Base-by-base conservation (phyloP, 2,888 invertebrate species). In the Agrotis ipsilon region DNA sequence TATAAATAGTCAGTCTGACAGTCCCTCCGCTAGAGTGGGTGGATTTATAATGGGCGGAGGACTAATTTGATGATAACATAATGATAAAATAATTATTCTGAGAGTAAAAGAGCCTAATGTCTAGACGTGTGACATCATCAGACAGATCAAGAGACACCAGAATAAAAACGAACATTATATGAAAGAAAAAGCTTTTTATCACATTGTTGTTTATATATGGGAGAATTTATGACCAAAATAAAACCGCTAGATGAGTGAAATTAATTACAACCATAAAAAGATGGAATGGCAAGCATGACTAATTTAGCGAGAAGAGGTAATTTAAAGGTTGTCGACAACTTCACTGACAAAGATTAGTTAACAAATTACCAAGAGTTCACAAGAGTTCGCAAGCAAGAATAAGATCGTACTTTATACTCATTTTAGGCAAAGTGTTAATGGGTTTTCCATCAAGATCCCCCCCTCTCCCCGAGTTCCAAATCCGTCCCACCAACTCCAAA, bases 151-250 rank as follows among this genome's bases (percentile, higher is more conserved):
- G 21, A 61, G 14, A 6, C 6, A 46, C 1, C 14, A 63, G 3
- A 74, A 27, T 48, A 24, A 18, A 67, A 27, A 55, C 19, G 4
- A 46, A 39, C 21, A n/a, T 24, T n/a, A 39, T n/a, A 21, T 14
- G 7, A 19, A 13, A 65, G 48, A 58, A 52, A 66, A 63, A 67
- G 18, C 19, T 60, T 48, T 59, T 45, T 67, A 27, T 32, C 43
- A 43, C 19, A 39, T 39, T 19, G 27, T 45, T 32, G 32, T 39
- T 39, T 11, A 39, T 11, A 24, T 48, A 57, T 9, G 55, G 49
- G 43, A 45, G 4, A 52, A 68, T 77, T 74, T 55, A 74, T 79
- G 43, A 32, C 21, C 24, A 57, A 49, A 57, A 67, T 55, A 67
- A 55, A 51, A 24, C 32, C 46, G 18, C 16, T 49, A 51, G n/a